These are phyloP conservation scores for Coryphaenoides rupestris DNA, from an alignment of 2,113 vertebrate species.

Conservation along the genomic window DNA sequence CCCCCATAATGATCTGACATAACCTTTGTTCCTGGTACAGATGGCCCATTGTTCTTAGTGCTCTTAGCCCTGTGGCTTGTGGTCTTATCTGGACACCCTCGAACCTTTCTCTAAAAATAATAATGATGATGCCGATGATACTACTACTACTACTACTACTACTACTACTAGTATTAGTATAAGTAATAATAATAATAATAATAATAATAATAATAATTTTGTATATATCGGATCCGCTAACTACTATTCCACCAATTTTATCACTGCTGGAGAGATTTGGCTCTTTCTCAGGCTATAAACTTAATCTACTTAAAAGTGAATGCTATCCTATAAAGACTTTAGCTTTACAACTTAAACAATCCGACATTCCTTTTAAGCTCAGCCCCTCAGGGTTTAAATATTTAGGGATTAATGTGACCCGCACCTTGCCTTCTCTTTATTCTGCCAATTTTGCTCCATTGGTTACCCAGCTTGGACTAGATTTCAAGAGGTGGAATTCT, in stretches of 20 bases:
- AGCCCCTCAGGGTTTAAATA: background rate
- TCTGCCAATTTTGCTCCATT: background rate
- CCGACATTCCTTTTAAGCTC: background rate
- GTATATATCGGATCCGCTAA: too few relatives aligned
- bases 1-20: background rate
- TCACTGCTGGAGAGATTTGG: constrained; percentile 2
- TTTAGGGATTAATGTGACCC: constrained; percentile 2
- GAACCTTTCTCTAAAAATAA: background rate
- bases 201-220: too few relatives aligned
- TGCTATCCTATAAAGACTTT: background rate
- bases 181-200: background rate
- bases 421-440: background rate
- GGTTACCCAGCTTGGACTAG: background rate
- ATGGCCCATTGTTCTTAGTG: constrained; percentile 1
- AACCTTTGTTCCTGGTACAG: background rate
- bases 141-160: too few relatives aligned
- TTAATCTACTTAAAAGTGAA: background rate
- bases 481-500: background rate
- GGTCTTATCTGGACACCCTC: background rate
- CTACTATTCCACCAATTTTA: background rate
- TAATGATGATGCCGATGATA: too few relatives aligned
- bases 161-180: too few relatives aligned
- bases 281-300: background rate
- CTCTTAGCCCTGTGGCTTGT: background rate
- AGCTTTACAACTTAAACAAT: background rate